These are phyloP conservation scores for Myotis pilosus DNA, from an alignment of 2,797 vertebrate species.

Conservation along the genomic window DNA sequence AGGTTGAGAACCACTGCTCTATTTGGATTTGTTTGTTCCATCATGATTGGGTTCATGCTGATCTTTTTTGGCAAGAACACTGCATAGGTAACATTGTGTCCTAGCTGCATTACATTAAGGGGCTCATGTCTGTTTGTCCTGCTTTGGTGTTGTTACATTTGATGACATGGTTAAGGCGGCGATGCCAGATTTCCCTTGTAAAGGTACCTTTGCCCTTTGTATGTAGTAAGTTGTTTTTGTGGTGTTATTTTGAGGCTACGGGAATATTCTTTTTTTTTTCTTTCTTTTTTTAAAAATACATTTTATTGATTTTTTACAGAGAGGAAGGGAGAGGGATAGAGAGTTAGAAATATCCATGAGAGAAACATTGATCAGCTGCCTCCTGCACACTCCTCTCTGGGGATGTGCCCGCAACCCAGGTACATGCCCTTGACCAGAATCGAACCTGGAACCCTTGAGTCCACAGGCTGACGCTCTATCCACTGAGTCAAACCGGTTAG, in stretches of 20 bases:
- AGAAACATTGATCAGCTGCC: no score
- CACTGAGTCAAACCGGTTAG: no score
- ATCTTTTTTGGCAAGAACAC: not conserved
- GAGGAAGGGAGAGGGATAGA: no score
- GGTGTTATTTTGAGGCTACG: not conserved
- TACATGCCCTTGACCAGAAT: no score
- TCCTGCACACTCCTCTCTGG: no score
- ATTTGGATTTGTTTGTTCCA: not conserved
- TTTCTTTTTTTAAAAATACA: no score
- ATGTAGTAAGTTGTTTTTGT: not conserved
- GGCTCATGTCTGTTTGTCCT: not conserved
- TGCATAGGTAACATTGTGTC: not conserved
- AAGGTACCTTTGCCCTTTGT: not conserved
- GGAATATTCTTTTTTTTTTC: not conserved
- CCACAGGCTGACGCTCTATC: no score
- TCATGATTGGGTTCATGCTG: not conserved
- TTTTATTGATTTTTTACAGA: no score
- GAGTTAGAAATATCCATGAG: no score
- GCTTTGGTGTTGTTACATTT: not conserved
- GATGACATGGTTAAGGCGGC: not conserved
- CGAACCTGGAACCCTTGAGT: no score
- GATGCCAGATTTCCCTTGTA: not conserved
- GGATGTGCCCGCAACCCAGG: no score
- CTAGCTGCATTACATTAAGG: not conserved
- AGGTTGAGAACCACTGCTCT: not conserved